Base-by-base conservation (phyloP, 2,113 vertebrate genomes). In the Colius striatus region DNA sequence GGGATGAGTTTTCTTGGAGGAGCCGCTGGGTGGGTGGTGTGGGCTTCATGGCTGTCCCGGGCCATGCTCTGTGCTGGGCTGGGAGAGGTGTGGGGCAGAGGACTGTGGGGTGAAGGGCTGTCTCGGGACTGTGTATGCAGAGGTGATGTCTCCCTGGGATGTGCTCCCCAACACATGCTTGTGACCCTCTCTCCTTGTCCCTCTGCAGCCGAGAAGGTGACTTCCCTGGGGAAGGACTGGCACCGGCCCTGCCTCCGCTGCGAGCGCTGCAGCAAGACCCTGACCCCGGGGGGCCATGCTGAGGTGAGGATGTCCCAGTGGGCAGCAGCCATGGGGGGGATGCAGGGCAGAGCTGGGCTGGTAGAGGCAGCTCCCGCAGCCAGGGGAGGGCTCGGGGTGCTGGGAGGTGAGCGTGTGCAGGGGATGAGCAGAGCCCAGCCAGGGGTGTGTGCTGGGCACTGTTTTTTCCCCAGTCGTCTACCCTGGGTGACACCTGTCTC, bases 211-310 rank as follows among this genome's bases (percentile, higher is more conserved):
- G 99, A 99, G 97, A 99, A 99, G 98, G 99, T 99, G 98, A 99
- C 99, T 4, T 99, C 99, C 0, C 98, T 99, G 97, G 99, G 99
- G 47, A 99, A 99, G 90, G 99, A 99, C 98, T 99, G 99, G 99
- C 99, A 99, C 94, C 98, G 99, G 30, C 99, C 99, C 23, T 99
- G 99, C 86, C 98, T 99, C 94, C 98, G 99, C 92, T 99, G 99
- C 2, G 99, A 99, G 97, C 98, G 99, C 79, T 99, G 99, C 91
- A 98, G 98, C 87, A 99, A 99, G 98, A 99, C 99, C 0, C 98
- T 99, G 96, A 97, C 98, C 48, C 98, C 99, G 0, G 99, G 99
- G 8, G 98, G 99, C 82, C 99, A 99, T 0, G 99, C 99, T 0
- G 99, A 99, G 99, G 99, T 99, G 70, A 89, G 94, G 60, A 8